These are phyloP conservation scores for Okapia johnstoni DNA, from an alignment of 2,113 vertebrate species.

Conservation along the genomic window DNA sequence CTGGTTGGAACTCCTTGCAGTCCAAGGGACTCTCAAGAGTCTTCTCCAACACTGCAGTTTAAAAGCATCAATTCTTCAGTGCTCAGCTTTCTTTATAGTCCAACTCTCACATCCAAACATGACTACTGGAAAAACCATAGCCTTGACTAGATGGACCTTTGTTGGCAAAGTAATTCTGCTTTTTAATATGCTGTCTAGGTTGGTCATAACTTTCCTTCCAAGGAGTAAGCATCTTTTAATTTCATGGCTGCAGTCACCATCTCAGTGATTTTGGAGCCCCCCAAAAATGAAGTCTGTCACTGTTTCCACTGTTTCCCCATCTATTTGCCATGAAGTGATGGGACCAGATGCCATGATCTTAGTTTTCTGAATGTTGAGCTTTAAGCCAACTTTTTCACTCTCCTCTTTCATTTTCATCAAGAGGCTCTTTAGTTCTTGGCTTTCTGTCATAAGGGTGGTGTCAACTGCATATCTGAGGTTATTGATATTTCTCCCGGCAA, in stretches of 20 bases:
- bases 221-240: background rate
- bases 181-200: background rate
- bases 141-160: background rate
- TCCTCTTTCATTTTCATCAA: background rate
- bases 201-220: background rate
- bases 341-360: background rate
- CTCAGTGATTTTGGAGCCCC: background rate
- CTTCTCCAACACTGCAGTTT: background rate
- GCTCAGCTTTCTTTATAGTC: background rate
- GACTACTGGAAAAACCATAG: background rate
- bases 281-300: accelerated
- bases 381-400: background rate
- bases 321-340: background rate
- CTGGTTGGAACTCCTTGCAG: background rate
- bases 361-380: background rate
- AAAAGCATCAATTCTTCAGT: background rate
- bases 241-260: background rate
- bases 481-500: background rate
- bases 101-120: background rate
- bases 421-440: background rate
- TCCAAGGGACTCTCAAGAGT: background rate
- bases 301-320: background rate
- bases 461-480: background rate
- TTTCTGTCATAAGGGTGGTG: background rate
- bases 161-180: background rate